Conservation (phyloP, 1,140 invertebrate genomes). For the Calliphora vicina region DNA sequence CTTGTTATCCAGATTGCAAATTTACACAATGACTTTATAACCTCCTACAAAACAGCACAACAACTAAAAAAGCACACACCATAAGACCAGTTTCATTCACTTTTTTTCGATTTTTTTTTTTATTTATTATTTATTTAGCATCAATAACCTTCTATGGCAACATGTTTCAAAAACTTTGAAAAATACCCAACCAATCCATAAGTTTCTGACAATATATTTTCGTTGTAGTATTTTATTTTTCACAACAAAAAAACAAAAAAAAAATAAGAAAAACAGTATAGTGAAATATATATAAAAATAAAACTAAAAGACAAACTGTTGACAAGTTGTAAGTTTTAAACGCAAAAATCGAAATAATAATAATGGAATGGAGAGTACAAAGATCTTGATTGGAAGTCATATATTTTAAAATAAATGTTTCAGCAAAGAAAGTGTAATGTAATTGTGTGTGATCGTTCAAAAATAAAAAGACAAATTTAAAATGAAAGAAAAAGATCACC, state of each 20-base stretch:
- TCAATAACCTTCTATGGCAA: conserved; percentile 6
- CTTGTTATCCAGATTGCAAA: neutral
- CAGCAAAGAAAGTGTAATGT: neutral
- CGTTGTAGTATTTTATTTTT: neutral
- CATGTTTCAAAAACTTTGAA: neutral
- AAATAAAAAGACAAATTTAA: neutral
- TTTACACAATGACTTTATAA: conserved; percentile 5
- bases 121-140: neutral
- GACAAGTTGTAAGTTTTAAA: neutral
- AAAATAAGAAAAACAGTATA: too few species aligned
- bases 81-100: conserved; percentile 1
- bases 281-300: neutral
- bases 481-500: neutral
- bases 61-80: neutral
- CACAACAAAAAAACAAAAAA: neutral
- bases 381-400: neutral
- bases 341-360: neutral
- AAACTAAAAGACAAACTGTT: neutral
- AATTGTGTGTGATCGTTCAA: neutral
- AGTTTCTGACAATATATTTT: neutral
- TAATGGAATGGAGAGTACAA: neutral
- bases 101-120: neutral
- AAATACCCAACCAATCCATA: neutral
- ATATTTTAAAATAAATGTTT: too few species aligned
- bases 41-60: neutral